A percentile compares a stretch with the other conserved stretches of the same genome.
Evolutionary conservation across 2,797 vertebrate genomes (phyloP).

Genomic region (Buceros bicornis): DNA sequence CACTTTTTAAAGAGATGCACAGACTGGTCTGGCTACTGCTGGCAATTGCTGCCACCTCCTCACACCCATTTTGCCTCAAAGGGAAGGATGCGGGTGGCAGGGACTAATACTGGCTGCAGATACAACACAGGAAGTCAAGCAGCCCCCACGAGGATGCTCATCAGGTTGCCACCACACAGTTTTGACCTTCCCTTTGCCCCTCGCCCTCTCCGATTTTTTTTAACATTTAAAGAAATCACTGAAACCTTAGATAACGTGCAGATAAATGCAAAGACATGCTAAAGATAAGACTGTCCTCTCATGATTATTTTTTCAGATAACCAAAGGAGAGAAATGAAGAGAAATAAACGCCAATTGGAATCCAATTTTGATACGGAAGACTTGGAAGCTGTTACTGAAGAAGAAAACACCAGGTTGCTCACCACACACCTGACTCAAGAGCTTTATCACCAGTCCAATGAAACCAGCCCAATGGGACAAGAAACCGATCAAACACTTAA

Average conservation of each 20-base stretch:
- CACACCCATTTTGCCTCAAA: background rate
- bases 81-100: background rate
- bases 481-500: slow-evolving; percentile 82
- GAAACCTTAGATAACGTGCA: background rate
- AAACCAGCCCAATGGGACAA: slow-evolving; percentile 73
- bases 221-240: background rate
- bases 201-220: background rate
- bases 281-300: background rate
- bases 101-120: background rate
- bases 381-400: slow-evolving; percentile 74
- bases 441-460: slow-evolving; percentile 52
- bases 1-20: background rate
- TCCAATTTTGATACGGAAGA: slow-evolving; percentile 56
- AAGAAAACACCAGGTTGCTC: slow-evolving; percentile 67
- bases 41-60: background rate
- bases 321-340: slow-evolving; percentile 83
- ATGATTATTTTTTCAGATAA: slow-evolving; percentile 79
- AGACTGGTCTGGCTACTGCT: background rate
- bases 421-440: slow-evolving; percentile 31
- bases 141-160: background rate
- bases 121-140: background rate
- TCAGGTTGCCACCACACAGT: background rate
- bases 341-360: slow-evolving; percentile 82
- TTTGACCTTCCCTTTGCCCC: background rate
- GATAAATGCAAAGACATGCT: background rate